Evolutionary conservation across 2,113 vertebrate genomes (phyloP).

Genomic region (Ptyas mucosa): DNA sequence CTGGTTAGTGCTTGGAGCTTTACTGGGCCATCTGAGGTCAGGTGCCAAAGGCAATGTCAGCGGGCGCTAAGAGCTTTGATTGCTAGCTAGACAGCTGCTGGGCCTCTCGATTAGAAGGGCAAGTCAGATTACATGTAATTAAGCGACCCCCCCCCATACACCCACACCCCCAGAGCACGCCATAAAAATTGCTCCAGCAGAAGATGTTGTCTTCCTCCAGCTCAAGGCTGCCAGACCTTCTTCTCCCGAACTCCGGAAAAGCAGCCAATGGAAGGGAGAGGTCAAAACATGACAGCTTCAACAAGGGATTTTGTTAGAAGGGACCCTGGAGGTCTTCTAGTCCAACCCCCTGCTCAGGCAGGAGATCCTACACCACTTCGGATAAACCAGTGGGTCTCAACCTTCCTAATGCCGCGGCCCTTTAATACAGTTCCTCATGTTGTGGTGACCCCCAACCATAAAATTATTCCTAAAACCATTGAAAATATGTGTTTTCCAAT

Average conservation of each 20-base stretch:
- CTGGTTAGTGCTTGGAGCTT: conserved; percentile 73
- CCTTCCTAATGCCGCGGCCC: too few relatives aligned
- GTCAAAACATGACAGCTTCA: not conserved
- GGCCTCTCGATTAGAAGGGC: conserved; percentile 65
- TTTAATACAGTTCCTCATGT: too few relatives aligned
- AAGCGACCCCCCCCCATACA: conserved; percentile 40
- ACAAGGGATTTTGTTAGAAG: too few relatives aligned
- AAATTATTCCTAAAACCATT: too few relatives aligned
- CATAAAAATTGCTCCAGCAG: not conserved
- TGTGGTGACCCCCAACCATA: too few relatives aligned
- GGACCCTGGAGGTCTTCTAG: too few relatives aligned
- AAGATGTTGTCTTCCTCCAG: not conserved
- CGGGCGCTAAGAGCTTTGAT: conserved; percentile 66
- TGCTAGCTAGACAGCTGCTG: conserved; percentile 70
- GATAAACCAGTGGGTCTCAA: too few relatives aligned
- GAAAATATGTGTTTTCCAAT: too few relatives aligned
- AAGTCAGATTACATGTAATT: conserved; percentile 68
- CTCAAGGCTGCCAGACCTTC: not conserved
- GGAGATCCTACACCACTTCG: too few relatives aligned
- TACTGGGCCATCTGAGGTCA: conserved; percentile 73
- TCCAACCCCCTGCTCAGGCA: too few relatives aligned
- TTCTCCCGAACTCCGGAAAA: not conserved
- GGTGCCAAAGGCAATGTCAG: conserved; percentile 65
- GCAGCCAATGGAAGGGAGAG: too few relatives aligned
- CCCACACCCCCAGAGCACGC: not conserved